Conservation (phyloP, 1,140 invertebrate species). For the Megathymus violae region DNA sequence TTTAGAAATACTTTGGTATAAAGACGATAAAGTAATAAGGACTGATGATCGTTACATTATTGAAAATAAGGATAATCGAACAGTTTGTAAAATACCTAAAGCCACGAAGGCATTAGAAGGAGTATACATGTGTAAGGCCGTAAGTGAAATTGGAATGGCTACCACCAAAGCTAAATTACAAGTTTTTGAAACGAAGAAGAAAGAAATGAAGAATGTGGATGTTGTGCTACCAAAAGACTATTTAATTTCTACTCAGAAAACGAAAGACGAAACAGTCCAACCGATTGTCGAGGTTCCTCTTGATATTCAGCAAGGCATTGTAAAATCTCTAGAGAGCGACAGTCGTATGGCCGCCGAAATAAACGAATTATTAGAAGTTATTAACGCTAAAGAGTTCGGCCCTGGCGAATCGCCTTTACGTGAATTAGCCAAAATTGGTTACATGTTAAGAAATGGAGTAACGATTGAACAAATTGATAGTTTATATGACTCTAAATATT, state of each 20-base stretch:
- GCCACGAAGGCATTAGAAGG: constrained; percentile 90
- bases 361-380: constrained; percentile 88
- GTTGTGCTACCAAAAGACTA: too few relatives aligned
- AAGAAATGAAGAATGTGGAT: constrained; percentile 77
- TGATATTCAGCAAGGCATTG: constrained; percentile 84
- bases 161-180: constrained; percentile 90
- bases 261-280: constrained; percentile 83
- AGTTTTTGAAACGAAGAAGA: constrained; percentile 49
- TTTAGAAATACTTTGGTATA: constrained; percentile 95
- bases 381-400: constrained; percentile 91
- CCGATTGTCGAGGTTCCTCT: constrained; percentile 84
- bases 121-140: constrained; percentile 93
- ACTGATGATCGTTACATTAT: constrained; percentile 89
- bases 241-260: constrained; percentile 85
- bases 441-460: constrained; percentile 89
- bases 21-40: constrained; percentile 91
- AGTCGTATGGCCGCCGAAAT: constrained; percentile 87
- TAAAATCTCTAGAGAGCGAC: constrained; percentile 85
- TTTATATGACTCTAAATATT: constrained; percentile 90
- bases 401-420: constrained; percentile 89
- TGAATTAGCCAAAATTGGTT: constrained; percentile 92
- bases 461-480: constrained; percentile 90
- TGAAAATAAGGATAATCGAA: constrained; percentile 89
- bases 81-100: constrained; percentile 88
- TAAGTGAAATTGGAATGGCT: constrained; percentile 92